Conservation (phyloP, 2,113 vertebrate species). For the Brevimyrus niger region DNA sequence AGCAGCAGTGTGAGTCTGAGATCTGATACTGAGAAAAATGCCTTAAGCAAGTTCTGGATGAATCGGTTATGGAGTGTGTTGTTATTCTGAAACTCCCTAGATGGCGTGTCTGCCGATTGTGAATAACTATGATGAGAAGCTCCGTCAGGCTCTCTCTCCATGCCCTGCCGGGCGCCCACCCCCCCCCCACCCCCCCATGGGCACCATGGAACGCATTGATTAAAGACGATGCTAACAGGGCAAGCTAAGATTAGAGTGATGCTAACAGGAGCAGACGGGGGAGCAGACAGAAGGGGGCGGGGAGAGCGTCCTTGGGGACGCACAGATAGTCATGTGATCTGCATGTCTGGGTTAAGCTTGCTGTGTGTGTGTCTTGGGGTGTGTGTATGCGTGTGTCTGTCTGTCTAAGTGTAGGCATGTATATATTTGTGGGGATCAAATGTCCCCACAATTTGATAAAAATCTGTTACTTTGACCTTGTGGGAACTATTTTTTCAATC, state of each 20-base stretch:
- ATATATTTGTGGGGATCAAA: no score
- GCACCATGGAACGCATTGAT: background rate
- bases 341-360: background rate
- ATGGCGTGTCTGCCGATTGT: background rate
- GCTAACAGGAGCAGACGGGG: background rate
- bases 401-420: slow-evolving; percentile 31
- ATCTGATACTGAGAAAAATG: background rate
- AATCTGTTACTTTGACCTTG: background rate
- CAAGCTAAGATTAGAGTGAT: background rate
- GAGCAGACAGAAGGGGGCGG: background rate
- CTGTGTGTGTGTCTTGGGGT: background rate
- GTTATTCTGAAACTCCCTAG: background rate
- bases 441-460: no score
- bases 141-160: background rate
- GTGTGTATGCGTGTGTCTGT: slow-evolving; percentile 30
- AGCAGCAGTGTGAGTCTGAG: background rate
- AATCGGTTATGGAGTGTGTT: background rate
- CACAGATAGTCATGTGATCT: background rate
- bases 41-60: background rate
- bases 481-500: background rate
- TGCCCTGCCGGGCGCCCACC: background rate
- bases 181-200: background rate
- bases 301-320: background rate
- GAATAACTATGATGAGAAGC: background rate
- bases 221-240: background rate